These are phyloP conservation scores for Agrochola circellaris DNA, from an alignment of 2,888 invertebrate species.

Conservation along the genomic window DNA sequence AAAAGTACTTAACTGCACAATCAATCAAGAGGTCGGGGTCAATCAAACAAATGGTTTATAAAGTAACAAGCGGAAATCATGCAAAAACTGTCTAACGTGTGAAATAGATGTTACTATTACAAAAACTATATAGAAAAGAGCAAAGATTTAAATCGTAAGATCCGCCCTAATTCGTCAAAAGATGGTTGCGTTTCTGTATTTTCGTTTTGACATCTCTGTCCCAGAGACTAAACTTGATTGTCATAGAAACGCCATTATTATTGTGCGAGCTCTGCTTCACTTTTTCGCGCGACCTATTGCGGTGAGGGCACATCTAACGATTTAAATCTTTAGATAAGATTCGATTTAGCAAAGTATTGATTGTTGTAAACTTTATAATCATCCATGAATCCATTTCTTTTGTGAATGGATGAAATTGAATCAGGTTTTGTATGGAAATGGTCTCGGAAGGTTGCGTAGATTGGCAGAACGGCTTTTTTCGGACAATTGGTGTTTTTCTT, in stretches of 20 bases:
- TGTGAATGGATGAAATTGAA: constrained; percentile 26
- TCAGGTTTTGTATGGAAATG: constrained; percentile 18
- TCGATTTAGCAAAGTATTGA: constrained; percentile 8
- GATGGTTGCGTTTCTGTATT: neutral
- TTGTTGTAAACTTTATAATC: constrained; percentile 22
- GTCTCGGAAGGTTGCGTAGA: constrained; percentile 14
- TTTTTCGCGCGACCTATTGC: neutral
- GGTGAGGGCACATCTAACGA: neutral
- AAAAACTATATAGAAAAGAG: constrained; percentile 8
- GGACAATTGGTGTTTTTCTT: constrained; percentile 1
- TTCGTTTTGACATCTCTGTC: neutral
- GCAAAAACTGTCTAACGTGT: constrained; percentile 52
- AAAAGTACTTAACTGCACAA: constrained; percentile 48
- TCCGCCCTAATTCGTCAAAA: neutral
- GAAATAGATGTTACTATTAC: constrained; percentile 44
- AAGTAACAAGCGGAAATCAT: constrained; percentile 35
- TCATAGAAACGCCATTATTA: neutral
- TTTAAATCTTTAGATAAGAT: constrained; percentile 4
- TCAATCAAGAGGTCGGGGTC: constrained; percentile 60
- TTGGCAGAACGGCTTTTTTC: constrained; percentile 9
- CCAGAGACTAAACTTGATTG: neutral
- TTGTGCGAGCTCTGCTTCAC: neutral
- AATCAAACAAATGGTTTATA: constrained; percentile 58
- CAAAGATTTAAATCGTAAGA: neutral
- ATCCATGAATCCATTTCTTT: constrained; percentile 39